Conservation (phyloP, 2,797 vertebrate genomes). For the Anguilla obscura region DNA sequence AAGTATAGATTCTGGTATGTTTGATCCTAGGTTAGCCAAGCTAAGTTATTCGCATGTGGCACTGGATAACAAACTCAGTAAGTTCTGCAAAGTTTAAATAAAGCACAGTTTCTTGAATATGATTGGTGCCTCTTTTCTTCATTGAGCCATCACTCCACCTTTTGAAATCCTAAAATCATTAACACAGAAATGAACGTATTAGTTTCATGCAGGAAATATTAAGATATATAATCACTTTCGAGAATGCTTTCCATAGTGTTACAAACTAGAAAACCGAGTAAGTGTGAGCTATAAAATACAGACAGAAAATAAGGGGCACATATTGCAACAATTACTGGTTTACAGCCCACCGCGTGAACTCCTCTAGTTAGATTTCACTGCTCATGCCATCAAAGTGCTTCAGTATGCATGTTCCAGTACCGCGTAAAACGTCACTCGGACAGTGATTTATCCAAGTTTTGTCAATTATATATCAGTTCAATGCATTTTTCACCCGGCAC, state of each 20-base stretch:
- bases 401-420: not conserved
- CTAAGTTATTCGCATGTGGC: not conserved
- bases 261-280: not conserved
- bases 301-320: not conserved
- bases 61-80: not conserved
- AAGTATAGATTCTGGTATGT: not conserved
- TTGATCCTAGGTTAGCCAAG: not conserved
- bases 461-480: slow-evolving; percentile 44
- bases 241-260: not conserved
- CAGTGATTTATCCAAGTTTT: slow-evolving; percentile 43
- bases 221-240: not conserved
- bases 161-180: not conserved
- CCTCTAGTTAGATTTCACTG: not conserved
- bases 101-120: not conserved
- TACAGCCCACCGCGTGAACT: not conserved
- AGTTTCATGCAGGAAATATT: not conserved
- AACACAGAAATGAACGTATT: not conserved
- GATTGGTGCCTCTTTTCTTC: not conserved
- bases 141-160: not conserved
- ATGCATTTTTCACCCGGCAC: slow-evolving; percentile 51
- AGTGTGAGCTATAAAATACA: not conserved
- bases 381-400: not conserved
- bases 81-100: not conserved
- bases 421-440: slow-evolving; percentile 40
- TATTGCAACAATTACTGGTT: not conserved